These are phyloP conservation scores for Thamnaconus septentrionalis DNA, from an alignment of 2,113 vertebrate genomes.

Conservation along the genomic window DNA sequence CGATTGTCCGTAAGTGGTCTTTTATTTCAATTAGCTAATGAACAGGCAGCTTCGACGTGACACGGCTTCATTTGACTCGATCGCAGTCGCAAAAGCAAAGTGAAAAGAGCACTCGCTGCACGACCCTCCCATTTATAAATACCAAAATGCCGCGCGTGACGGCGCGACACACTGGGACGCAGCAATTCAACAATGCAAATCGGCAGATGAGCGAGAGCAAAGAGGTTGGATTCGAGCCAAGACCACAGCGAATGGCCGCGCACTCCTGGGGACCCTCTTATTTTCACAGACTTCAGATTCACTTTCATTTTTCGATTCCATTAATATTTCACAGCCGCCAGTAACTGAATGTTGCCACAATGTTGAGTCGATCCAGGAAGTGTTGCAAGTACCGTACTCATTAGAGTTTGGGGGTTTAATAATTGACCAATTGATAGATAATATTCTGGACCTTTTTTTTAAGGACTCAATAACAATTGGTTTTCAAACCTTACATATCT, in stretches of 20 bases:
- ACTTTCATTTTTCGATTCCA: slow-evolving; percentile 10
- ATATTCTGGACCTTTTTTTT: too few species aligned
- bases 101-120: slow-evolving; percentile 17
- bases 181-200: slow-evolving; percentile 7
- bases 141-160: slow-evolving; percentile 10
- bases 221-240: too few species aligned
- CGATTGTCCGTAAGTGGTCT: slow-evolving; percentile 68
- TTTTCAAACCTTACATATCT: too few species aligned
- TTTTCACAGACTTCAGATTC: slow-evolving; percentile 1
- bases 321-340: neutral
- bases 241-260: neutral
- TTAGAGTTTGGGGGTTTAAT: too few species aligned
- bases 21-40: slow-evolving; percentile 73
- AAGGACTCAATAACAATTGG: too few species aligned
- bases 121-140: slow-evolving; percentile 20
- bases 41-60: slow-evolving; percentile 56
- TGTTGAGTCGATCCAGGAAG: neutral
- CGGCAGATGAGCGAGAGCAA: too few species aligned
- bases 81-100: slow-evolving; percentile 23
- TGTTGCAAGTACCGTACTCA: too few species aligned
- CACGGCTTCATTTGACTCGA: slow-evolving; percentile 39
- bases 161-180: slow-evolving; percentile 2
- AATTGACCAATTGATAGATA: too few species aligned
- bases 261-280: slow-evolving; percentile 4
- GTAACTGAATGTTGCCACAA: neutral